These are phyloP conservation scores for Epizoanthus fatuus DNA, from an alignment of 92 coral and sea anemone genomes.

Conservation along the genomic window DNA sequence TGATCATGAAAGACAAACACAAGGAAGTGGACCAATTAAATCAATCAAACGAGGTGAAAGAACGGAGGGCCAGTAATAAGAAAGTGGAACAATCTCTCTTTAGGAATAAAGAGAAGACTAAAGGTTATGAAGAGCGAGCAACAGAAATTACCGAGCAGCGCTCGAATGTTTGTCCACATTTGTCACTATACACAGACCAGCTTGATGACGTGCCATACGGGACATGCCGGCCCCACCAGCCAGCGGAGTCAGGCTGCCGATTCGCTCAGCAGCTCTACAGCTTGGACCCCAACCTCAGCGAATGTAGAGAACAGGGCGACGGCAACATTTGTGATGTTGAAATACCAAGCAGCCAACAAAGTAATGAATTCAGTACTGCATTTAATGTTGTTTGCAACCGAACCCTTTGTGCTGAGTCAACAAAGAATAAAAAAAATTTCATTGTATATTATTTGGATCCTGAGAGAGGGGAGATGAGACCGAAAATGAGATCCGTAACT, in stretches of 20 bases:
- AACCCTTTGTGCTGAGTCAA: slow-evolving; percentile 21
- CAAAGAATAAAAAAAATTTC: slow-evolving; percentile 1
- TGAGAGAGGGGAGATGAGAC: slow-evolving; percentile 51
- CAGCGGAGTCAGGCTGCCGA: slow-evolving; percentile 63
- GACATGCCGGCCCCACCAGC: slow-evolving; percentile 74
- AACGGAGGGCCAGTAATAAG: background rate
- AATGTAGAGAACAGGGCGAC: slow-evolving; percentile 53
- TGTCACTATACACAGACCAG: slow-evolving; percentile 13
- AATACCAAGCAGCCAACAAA: background rate
- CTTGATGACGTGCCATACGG: slow-evolving; percentile 62
- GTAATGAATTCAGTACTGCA: background rate
- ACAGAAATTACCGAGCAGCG: slow-evolving; percentile 14
- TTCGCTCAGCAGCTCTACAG: slow-evolving; percentile 58
- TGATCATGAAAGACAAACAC: background rate
- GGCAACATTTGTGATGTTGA: slow-evolving; percentile 67
- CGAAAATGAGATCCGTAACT: slow-evolving; percentile 28
- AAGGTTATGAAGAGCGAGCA: slow-evolving; percentile 15
- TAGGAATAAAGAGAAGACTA: background rate
- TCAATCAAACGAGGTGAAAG: background rate
- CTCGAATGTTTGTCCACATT: slow-evolving; percentile 9
- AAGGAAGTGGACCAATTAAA: too few species aligned
- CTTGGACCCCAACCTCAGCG: slow-evolving; percentile 48
- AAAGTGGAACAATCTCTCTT: background rate
- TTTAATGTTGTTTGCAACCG: slow-evolving; percentile 24
- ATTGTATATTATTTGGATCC: slow-evolving; percentile 57